Base-by-base conservation (phyloP, 2,113 vertebrate genomes). In the Gadus macrocephalus region DNA sequence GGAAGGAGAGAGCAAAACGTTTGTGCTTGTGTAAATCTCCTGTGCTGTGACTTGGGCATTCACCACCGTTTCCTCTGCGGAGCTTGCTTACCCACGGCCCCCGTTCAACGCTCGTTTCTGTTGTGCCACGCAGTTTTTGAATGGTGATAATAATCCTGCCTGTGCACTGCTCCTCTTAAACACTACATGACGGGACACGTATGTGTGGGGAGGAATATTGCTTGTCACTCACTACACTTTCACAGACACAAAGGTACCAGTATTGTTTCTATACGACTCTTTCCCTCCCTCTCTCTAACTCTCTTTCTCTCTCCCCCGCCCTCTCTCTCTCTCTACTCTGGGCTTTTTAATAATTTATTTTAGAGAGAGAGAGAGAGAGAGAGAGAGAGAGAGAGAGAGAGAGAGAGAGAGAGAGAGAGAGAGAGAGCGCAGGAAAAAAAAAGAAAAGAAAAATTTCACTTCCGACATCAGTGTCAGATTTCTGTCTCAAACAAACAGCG, bases 391-490 rank as follows among this genome's bases (percentile, higher is more conserved):
- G 22, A 72, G 64, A 22, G 56, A 15, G 27, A 28, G 56, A 53
- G 22, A 55, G 28, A 20, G 17, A 38, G 65, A 63, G 66, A 53
- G 49, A 28, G 27, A 12, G 59, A 12, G 59, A 20, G 59, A 22
- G 20, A 27, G 15, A 17, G 58, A 53, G 25, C 69, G 64, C 15
- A 53, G 20, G 65, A 64, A 70, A 63, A 59, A 69, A 69, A 69
- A 70, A 66, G 5, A 3, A 72, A n/a, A 62, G 17, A 71, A 77
- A 61, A 76, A 9, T 5, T 74, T 55, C 71, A 87, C 83, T 92
- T 92, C 90, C 88, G 72, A 65, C 71, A 83, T 79, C 49, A 0
- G 80, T 83, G 85, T 91, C 79, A 60, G 77, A 81, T 91, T 87
- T 85, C 90, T 82, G 22, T 80, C 83, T 86, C 79, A 71, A 64